These are phyloP conservation scores for Cotesia chilonis DNA, from an alignment of 1,140 invertebrate species.

Conservation along the genomic window DNA sequence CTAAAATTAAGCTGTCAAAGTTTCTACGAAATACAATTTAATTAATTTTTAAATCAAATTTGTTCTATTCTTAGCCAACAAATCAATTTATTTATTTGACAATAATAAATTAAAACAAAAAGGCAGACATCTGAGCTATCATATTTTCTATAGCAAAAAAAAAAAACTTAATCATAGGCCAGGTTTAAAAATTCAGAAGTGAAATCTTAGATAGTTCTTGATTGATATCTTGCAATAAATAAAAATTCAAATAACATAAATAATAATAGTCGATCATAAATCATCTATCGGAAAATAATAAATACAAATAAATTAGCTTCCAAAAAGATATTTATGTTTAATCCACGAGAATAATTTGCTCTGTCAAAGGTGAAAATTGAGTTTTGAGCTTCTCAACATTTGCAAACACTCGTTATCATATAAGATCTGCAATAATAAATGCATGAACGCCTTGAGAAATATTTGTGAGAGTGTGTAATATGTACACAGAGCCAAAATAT, in stretches of 20 bases:
- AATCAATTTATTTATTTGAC: too few relatives aligned
- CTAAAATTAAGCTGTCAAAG: too few relatives aligned
- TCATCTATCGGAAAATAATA: background rate
- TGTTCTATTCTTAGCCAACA: too few relatives aligned
- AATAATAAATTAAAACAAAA: too few relatives aligned
- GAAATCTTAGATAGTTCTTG: too few relatives aligned
- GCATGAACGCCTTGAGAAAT: conserved; percentile 6
- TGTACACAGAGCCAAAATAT: conserved; percentile 4
- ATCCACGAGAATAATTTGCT: background rate
- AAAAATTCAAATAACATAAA: background rate
- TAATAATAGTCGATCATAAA: background rate
- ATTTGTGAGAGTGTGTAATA: background rate
- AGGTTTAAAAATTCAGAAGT: too few relatives aligned
- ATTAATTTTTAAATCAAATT: too few relatives aligned
- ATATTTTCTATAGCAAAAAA: too few relatives aligned
- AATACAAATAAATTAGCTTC: background rate
- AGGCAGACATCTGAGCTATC: too few relatives aligned
- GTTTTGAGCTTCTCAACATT: background rate
- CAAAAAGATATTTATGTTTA: conserved; percentile 1
- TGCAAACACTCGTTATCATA: background rate
- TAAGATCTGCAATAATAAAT: conserved; percentile 15
- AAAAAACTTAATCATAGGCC: too few relatives aligned
- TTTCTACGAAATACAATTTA: too few relatives aligned
- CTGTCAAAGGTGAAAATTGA: conserved; percentile 10
- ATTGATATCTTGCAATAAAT: background rate